Conservation (phyloP, 2,113 vertebrate genomes). For the Odontesthes bonariensis region DNA sequence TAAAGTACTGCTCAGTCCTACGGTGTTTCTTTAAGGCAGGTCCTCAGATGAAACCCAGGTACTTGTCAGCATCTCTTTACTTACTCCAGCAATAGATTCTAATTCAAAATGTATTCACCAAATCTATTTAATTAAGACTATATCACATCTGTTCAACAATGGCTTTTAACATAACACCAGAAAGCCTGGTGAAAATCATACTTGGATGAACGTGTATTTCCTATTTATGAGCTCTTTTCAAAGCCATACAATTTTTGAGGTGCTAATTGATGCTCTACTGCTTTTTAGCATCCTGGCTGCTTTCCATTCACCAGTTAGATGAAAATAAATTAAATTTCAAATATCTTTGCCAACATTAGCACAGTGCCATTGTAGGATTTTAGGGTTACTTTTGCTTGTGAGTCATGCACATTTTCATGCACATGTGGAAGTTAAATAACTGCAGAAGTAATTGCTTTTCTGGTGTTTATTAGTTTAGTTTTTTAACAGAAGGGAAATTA, state of each 20-base stretch:
- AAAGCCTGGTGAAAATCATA: background rate
- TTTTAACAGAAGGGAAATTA: background rate
- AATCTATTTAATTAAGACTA: background rate
- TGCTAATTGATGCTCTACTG: background rate
- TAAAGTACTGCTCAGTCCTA: conserved; percentile 33
- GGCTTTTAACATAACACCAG: background rate
- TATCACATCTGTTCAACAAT: background rate
- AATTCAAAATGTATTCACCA: conserved; percentile 21
- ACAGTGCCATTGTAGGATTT: background rate
- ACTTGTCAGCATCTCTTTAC: conserved; percentile 21
- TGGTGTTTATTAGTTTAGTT: background rate
- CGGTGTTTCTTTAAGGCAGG: conserved; percentile 7
- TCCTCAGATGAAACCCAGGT: conserved; percentile 30
- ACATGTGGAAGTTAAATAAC: background rate
- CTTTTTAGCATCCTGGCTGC: background rate
- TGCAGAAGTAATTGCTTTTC: background rate
- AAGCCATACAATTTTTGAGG: background rate
- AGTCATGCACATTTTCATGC: background rate
- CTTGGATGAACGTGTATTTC: background rate
- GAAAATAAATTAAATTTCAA: conserved; percentile 7
- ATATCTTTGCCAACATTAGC: background rate
- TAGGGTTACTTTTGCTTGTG: background rate
- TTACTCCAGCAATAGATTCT: conserved; percentile 6
- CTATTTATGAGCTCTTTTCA: background rate
- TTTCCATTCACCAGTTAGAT: background rate